Base-by-base conservation (phyloP, 2,888 invertebrate species). In the Phorcus lineatus region DNA sequence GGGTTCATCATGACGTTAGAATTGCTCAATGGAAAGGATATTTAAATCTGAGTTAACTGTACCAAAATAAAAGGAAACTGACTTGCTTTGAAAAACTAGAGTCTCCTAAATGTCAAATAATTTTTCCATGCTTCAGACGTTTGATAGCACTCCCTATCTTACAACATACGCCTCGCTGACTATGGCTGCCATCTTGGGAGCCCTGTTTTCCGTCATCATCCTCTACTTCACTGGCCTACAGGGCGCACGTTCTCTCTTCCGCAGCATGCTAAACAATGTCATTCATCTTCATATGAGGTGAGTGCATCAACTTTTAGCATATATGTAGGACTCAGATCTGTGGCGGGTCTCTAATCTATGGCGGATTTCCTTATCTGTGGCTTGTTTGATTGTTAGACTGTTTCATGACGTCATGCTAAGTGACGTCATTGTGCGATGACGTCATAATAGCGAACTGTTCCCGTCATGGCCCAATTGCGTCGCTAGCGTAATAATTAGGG, bases 161-260 rank as follows among this genome's bases (percentile, higher is more conserved):
- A 92, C 93, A 82, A 94, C 95, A 76, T 97, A 96, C 93, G 95
- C 95, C 40, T 89, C 94, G 79, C 94, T 96, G 90, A 95, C 96
- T 80, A 91, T 94, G 47, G 92, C 94, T 86, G 95, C 95, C 81
- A 95, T 96, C 81, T 78, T 95, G 47, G 93, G 95, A 82, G 95
- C 95, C 2, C 93, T 95, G 82, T 93, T 95, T 83, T 95, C 95
- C 87, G 95, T 95, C 89, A 94, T 95, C 62, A 94, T 95, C 11
- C 87, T 91, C 11, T 91, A 92, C 81, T 84, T 91, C 54, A 89
- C 91, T 7, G 90, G 90, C 11, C 83, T 92, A 7, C 85, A 86
- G 82, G 96, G 96, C 0, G 94, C 96, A 77, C 95, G 95, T 88
- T 92, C 93, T 75, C 93, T 97, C 77, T 94, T 95, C 86, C 94